phyloP scores from a whole-genome alignment of 2,113 vertebrate species.

The Coturnix japonica region DNA sequence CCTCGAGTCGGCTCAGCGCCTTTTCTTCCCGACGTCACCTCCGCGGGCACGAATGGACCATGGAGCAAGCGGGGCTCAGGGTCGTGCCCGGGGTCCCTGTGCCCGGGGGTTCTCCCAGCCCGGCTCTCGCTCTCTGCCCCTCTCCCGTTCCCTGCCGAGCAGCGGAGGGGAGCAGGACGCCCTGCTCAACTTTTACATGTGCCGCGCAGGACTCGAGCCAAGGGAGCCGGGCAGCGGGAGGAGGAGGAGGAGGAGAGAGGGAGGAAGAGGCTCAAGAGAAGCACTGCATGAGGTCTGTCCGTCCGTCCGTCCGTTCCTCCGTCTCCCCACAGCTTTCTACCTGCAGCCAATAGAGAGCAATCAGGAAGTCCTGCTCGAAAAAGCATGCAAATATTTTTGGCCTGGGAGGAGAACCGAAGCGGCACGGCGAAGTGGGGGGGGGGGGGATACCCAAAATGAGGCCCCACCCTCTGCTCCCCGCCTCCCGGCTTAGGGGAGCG shows the following conservation, averaged over 20 bases:
- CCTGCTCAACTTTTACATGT: slow-evolving; percentile 49
- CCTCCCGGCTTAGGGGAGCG: not conserved
- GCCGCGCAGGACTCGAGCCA: not conserved
- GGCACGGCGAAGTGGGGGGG: not conserved
- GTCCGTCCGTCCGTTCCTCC: not conserved
- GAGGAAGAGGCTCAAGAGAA: not conserved
- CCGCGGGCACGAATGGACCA: slow-evolving; percentile 24
- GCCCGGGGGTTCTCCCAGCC: not conserved
- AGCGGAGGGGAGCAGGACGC: not conserved
- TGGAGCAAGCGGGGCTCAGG: not conserved
- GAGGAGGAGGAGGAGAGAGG: not conserved
- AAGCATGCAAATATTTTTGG: slow-evolving; percentile 40
- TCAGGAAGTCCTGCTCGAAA: slow-evolving; percentile 65
- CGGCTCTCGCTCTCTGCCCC: not conserved
- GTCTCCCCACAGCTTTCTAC: slow-evolving; percentile 30
- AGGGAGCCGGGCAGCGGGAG: not conserved
- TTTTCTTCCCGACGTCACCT: not conserved
- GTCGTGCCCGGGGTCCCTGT: not conserved
- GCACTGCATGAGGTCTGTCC: slow-evolving; percentile 15
- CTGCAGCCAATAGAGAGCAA: slow-evolving; percentile 67
- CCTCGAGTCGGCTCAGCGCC: not conserved
- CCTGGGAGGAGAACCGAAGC: slow-evolving; percentile 46
- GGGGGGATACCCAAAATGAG: not conserved
- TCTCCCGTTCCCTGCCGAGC: not conserved
- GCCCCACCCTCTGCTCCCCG: not conserved